phyloP scores from a whole-genome alignment of 1,140 invertebrate genomes.

The Formica exsecta region DNA sequence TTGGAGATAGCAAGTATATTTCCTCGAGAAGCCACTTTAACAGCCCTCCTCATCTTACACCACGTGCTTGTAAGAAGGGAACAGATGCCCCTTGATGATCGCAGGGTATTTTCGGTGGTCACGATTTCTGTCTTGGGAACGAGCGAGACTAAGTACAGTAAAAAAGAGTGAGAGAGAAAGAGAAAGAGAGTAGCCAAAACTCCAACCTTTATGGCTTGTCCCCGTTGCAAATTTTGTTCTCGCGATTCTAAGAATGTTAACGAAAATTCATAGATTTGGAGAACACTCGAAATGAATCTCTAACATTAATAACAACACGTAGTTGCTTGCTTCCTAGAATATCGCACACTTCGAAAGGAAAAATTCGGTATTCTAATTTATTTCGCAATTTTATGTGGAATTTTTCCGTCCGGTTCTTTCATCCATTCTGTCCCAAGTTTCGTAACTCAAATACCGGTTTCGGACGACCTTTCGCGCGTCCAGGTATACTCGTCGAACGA shows the following conservation, averaged over 20 bases:
- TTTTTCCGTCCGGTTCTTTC: conserved; percentile 7
- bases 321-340: background rate
- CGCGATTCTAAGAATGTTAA: background rate
- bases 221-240: background rate
- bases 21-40: conserved; percentile 70
- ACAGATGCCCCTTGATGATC: conserved; percentile 77
- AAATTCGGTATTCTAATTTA: conserved; percentile 26
- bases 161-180: background rate
- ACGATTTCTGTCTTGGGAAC: conserved; percentile 61
- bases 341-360: background rate
- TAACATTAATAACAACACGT: background rate
- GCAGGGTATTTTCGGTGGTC: conserved; percentile 72
- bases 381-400: conserved; percentile 17
- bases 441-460: conserved; percentile 41
- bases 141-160: conserved; percentile 44
- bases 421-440: conserved; percentile 26
- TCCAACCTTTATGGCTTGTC: background rate
- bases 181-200: no score
- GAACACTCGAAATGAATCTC: background rate
- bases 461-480: conserved; percentile 18
- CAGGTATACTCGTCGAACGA: conserved; percentile 15
- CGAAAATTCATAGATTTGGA: background rate
- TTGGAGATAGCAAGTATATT: conserved; percentile 57
- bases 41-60: conserved; percentile 30
- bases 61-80: conserved; percentile 66